Percentiles rank a stretch among this genome's conserved stretches.
These are phyloP conservation scores for Siphonodentalium dalli DNA, from an alignment of 2,888 invertebrate species.

Conservation along the genomic window DNA sequence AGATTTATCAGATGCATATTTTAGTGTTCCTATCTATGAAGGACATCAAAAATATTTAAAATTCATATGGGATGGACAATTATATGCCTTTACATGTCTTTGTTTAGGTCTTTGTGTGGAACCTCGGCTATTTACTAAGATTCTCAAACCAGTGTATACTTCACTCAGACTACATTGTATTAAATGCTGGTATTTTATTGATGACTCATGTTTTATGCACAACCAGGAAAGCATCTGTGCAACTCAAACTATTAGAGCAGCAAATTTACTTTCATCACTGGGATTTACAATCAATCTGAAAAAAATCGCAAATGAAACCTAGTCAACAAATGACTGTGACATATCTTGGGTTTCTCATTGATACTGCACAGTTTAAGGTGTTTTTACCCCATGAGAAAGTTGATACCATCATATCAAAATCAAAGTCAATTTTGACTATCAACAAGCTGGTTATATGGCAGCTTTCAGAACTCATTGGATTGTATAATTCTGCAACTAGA, in stretches of 20 bases:
- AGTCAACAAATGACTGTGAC: no score
- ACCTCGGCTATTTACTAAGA: slow-evolving; percentile 8
- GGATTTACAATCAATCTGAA: no score
- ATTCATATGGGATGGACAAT: slow-evolving; percentile 3
- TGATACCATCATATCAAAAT: no score
- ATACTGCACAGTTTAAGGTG: neutral
- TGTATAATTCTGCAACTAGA: no score
- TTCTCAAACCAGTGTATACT: neutral
- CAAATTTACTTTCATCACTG: neutral
- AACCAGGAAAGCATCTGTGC: neutral
- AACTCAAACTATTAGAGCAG: neutral
- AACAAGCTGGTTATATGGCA: no score
- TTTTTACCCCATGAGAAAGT: neutral
- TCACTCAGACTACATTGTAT: slow-evolving; percentile 2
- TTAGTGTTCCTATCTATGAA: slow-evolving; percentile 4
- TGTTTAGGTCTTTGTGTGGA: slow-evolving; percentile 6
- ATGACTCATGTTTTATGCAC: neutral
- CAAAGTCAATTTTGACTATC: no score
- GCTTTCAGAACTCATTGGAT: no score
- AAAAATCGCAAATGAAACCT: no score
- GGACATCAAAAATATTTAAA: neutral
- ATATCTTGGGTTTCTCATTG: neutral
- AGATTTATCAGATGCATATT: slow-evolving; percentile 11
- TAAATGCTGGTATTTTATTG: neutral
- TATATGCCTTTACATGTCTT: neutral